Evolutionary conservation across 1,140 invertebrate genomes (phyloP), one percentile per base, ranked within the genome.

Genomic region (Caerostris extrusa): DNA sequence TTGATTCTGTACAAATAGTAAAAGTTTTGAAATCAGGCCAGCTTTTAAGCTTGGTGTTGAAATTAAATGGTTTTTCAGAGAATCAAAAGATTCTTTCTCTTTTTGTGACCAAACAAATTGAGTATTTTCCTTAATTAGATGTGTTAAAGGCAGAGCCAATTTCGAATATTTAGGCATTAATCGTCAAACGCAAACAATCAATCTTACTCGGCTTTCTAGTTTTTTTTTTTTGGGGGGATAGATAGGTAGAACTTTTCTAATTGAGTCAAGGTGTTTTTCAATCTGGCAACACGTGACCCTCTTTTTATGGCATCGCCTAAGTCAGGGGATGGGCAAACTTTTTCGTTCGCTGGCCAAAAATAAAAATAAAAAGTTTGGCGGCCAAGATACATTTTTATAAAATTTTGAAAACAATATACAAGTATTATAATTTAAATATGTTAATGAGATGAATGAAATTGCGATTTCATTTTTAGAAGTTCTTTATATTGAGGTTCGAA

Each of bases 101-200:
- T 55, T 53, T 12, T 53, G 10, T 10, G 53, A 8, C 82, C 82
- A 85, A 2, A 7, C 3, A 55, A 85, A 85, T 3, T 4, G 14
- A 57, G 17, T 34, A 12, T 12, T n/a, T 56, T 95, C 94, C 53
- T 95, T 95, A 50, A 95, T 89, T 56, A 96, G 89, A 4, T 95
- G 57, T 77, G 95, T 95, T 56, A 96, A 94, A 7, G 96, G 96
- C 12, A 94, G 91, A 56, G 95, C 95, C 14, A 96, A 90, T n/a
- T 94, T 85, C 3, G 96, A 95, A n/a, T 96, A 95, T 87, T 96
- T 95, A 7, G 94, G 95, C 8, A 96, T 95, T 92, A 97, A 96
- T 81, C 2, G 95, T 95, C 90, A 96, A 95, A 3, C 96, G 96
- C 12, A 96, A 94, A 34, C 34, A 93, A 97, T 96, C 82, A 95